Evolutionary conservation across 2,797 vertebrate species (phyloP).

Genomic region (Peromyscus eremicus): DNA sequence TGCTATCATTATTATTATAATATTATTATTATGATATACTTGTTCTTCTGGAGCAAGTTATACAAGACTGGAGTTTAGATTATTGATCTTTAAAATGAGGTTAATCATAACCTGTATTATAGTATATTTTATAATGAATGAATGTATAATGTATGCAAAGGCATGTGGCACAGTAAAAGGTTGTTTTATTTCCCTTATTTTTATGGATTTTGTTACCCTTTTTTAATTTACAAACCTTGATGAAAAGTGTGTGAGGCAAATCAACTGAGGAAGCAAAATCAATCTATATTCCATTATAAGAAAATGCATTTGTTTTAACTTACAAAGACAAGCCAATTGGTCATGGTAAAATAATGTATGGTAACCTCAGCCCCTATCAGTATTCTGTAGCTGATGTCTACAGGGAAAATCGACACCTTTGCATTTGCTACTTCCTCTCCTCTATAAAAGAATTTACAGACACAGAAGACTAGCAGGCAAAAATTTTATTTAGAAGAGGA

Average conservation of each 20-base stretch:
- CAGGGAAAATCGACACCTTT: neutral
- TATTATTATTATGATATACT: too few relatives aligned
- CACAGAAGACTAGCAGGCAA: neutral
- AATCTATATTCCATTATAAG: conserved; percentile 34
- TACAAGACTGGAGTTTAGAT: neutral
- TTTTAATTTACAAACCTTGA: conserved; percentile 26
- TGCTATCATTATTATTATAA: neutral
- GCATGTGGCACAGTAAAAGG: neutral
- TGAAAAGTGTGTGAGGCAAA: neutral
- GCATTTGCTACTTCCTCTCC: neutral
- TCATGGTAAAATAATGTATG: neutral
- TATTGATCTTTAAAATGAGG: neutral
- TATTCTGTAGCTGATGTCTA: neutral
- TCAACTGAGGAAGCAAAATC: neutral
- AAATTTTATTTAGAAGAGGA: neutral
- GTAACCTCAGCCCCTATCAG: neutral
- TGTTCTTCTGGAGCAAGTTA: neutral
- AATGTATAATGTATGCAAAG: neutral
- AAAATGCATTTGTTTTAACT: conserved; percentile 49
- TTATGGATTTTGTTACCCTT: neutral
- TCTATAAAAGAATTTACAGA: neutral
- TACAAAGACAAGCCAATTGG: neutral
- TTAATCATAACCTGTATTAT: neutral
- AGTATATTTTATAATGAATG: conserved; percentile 16
- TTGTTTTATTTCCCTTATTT: conserved; percentile 22